Percentiles rank a stretch among this genome's conserved stretches.
phyloP scores from a whole-genome alignment of 2,888 invertebrate species.

The Drosophila acutilabella region DNA sequence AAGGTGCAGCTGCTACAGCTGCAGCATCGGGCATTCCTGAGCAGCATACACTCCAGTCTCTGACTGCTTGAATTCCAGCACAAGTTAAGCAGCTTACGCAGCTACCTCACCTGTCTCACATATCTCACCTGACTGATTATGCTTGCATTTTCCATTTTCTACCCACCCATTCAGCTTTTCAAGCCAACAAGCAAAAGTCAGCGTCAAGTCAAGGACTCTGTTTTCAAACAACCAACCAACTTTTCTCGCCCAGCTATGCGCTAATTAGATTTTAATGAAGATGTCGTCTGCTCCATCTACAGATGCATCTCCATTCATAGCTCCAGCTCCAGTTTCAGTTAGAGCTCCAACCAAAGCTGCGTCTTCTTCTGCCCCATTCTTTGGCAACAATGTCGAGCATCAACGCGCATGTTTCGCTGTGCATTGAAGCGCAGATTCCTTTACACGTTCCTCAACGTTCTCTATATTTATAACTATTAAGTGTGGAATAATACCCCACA shows the following conservation, averaged over 20 bases:
- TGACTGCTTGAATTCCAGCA: constrained; percentile 65
- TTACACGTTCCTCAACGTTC: constrained; percentile 32
- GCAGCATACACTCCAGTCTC: constrained; percentile 30
- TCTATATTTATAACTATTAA: background rate
- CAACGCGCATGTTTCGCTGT: constrained; percentile 65
- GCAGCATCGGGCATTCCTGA: constrained; percentile 53
- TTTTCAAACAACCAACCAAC: constrained; percentile 26
- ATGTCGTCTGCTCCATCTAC: constrained; percentile 67
- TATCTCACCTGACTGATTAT: constrained; percentile 47
- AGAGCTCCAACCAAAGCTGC: background rate
- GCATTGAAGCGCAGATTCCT: constrained; percentile 56
- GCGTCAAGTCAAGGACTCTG: constrained; percentile 43
- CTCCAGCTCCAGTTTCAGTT: constrained; percentile 21
- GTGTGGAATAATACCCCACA: background rate
- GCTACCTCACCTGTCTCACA: constrained; percentile 16
- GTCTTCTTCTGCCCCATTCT: constrained; percentile 6
- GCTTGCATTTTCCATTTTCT: constrained; percentile 2
- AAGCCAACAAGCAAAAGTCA: constrained; percentile 16
- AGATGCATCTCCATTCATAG: background rate
- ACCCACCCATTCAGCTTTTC: background rate
- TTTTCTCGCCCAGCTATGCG: constrained; percentile 64
- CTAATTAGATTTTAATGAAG: constrained; percentile 84
- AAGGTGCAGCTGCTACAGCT: constrained; percentile 40
- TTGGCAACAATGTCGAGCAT: constrained; percentile 62
- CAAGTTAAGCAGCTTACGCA: constrained; percentile 75